Percentiles rank a stretch among this genome's conserved stretches.
phyloP scores from a whole-genome alignment of 2,888 invertebrate species.

The Punctoribates punctum region DNA sequence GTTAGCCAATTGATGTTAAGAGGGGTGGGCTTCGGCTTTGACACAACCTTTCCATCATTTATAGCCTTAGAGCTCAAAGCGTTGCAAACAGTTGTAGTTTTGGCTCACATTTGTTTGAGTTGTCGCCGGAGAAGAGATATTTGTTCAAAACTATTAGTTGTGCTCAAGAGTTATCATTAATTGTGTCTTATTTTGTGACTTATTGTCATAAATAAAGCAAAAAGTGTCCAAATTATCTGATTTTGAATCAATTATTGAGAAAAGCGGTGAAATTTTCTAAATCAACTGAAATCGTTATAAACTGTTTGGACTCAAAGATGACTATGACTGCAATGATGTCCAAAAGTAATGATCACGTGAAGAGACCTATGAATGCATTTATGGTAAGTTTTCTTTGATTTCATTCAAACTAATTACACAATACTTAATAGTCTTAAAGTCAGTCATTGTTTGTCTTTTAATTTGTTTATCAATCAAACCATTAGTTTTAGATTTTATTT shows the following conservation, averaged over 20 bases:
- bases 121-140: not conserved
- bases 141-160: no score
- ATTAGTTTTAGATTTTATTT: not conserved
- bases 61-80: not conserved
- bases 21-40: not conserved
- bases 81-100: not conserved
- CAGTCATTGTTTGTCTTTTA: not conserved
- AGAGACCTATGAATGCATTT: constrained; percentile 96
- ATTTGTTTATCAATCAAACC: not conserved
- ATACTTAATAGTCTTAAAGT: no score
- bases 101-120: not conserved
- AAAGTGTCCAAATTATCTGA: no score
- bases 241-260: no score
- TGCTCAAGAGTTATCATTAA: no score
- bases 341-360: constrained; percentile 72
- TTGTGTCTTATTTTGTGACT: no score
- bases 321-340: constrained; percentile 41
- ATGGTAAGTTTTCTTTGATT: constrained; percentile 63
- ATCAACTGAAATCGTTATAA: no score
- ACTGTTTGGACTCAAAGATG: constrained; percentile 25
- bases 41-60: not conserved
- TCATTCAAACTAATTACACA: not conserved
- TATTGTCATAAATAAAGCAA: no score
- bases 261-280: no score
- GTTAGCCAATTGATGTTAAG: not conserved